Base-by-base conservation (phyloP, 2,797 vertebrate species). In the Syndactyla subalaris region DNA sequence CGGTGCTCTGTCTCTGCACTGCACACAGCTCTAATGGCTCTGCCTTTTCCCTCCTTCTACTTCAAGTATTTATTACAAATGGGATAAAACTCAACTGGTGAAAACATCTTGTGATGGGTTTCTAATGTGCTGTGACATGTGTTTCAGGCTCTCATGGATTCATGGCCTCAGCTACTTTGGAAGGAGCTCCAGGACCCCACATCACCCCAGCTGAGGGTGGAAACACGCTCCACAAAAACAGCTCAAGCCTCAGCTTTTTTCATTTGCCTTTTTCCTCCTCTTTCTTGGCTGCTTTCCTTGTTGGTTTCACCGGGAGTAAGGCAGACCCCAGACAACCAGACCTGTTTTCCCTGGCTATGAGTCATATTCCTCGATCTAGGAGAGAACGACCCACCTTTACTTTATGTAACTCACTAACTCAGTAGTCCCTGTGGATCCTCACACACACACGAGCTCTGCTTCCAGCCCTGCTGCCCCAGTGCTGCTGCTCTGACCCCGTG, bases 11-110 rank as follows among this genome's bases (percentile, higher is more conserved):
- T 9, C 62, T 26, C 61, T 8, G 66, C 51, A 14, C 34, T 7
- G 46, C 70, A 34, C 57, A 8, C 4, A 81, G 55, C 54, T 70
- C 88, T 41, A 48, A 10, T 0, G 7, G 79, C 79, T 75, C 58
- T 57, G 17, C 81, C 6, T 57, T 67, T 43, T 58, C 36, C 45
- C 71, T 81, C 30, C 5, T 71, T 59, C 63, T 78, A 46, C 84
- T 88, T 86, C 86, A 78, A 54, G 66, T 18, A 80, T 48, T 63
- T 36, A 39, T 88, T 84, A 43, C 52, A 89, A 88, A 89, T 4
- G 2, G 17, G 76, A 78, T 43, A 24, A 91, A 85, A 89, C 65
- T 57, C 71, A 85, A 49, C 51, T 4, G 18, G 22, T 9, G 26
- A 41, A 88, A 76, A 5, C 19, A 54, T 30, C 70, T 39, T 14